phyloP scores from a whole-genome alignment of 2,797 vertebrate species.

The Poecilia picta region DNA sequence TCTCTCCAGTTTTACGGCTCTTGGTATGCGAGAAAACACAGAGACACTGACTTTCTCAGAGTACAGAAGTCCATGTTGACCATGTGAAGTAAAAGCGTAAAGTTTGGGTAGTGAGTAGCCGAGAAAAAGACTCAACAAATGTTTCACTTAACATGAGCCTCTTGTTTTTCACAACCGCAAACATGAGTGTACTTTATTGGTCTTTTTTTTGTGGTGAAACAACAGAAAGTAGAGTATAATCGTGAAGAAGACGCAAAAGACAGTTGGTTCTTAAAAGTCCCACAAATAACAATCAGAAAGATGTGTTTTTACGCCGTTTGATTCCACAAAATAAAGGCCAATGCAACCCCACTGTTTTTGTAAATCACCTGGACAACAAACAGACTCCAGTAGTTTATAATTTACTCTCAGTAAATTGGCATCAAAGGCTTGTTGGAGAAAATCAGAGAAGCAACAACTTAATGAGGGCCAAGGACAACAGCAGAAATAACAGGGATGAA shows the following conservation, averaged over 20 bases:
- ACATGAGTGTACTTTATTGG: background rate
- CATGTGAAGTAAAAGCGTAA: conserved; percentile 13
- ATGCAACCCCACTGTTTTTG: background rate
- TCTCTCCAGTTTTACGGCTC: conserved; percentile 23
- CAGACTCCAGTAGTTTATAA: background rate
- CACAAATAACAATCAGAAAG: background rate
- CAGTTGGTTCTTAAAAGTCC: background rate
- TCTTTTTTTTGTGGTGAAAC: background rate
- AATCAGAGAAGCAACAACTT: background rate
- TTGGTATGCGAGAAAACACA: conserved; percentile 48
- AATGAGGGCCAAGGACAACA: background rate
- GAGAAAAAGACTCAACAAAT: conserved; percentile 25
- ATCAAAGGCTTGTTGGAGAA: background rate
- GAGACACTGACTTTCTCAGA: conserved; percentile 5
- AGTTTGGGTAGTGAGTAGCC: conserved; percentile 32
- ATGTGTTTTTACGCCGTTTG: background rate
- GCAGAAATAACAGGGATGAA: background rate
- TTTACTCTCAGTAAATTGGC: background rate
- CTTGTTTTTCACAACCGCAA: background rate
- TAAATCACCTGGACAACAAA: background rate
- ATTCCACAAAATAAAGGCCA: background rate
- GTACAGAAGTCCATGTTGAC: conserved; percentile 9
- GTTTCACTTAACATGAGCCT: background rate
- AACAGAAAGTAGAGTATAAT: background rate
- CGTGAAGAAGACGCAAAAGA: background rate